phyloP scores from a whole-genome alignment of 1,140 invertebrate species.

The Lepidurus packardi region DNA sequence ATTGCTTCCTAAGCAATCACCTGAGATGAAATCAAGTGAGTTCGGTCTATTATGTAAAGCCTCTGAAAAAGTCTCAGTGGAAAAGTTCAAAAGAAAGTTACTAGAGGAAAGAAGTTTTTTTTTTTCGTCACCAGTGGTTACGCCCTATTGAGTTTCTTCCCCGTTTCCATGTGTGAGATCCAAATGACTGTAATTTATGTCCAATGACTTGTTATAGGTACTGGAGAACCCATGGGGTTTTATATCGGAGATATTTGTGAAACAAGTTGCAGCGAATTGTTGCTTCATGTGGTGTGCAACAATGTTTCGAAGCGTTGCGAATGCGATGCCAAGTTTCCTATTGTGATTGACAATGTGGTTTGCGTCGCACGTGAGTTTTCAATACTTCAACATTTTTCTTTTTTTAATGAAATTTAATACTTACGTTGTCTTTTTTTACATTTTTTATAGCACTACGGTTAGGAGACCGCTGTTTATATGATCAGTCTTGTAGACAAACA shows the following conservation, averaged over 20 bases:
- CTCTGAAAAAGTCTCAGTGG: neutral
- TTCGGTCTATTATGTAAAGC: neutral
- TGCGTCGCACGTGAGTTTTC: constrained; percentile 29
- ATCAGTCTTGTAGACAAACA: constrained; percentile 64
- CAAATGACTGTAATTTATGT: neutral
- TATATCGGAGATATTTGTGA: constrained; percentile 30
- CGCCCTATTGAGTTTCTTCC: neutral
- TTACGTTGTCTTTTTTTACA: neutral
- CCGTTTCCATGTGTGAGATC: neutral
- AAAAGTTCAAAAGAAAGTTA: neutral
- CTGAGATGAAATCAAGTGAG: constrained; percentile 21
- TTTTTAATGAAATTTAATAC: neutral
- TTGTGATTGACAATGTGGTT: constrained; percentile 28
- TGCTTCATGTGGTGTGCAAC: constrained; percentile 33
- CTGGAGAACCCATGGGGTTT: constrained; percentile 1
- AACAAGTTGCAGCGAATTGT: constrained; percentile 23
- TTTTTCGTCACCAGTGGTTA: neutral
- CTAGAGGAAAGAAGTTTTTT: neutral
- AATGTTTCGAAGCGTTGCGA: constrained; percentile 23
- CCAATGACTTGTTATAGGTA: constrained; percentile 11
- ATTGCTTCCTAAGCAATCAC: neutral
- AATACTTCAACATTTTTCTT: neutral
- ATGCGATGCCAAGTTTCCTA: constrained; percentile 30
- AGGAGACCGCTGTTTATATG: constrained; percentile 77
- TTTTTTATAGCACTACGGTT: constrained; percentile 60